phyloP scores from a whole-genome alignment of 2,797 vertebrate species.

The Gymnothorax reevesii region DNA sequence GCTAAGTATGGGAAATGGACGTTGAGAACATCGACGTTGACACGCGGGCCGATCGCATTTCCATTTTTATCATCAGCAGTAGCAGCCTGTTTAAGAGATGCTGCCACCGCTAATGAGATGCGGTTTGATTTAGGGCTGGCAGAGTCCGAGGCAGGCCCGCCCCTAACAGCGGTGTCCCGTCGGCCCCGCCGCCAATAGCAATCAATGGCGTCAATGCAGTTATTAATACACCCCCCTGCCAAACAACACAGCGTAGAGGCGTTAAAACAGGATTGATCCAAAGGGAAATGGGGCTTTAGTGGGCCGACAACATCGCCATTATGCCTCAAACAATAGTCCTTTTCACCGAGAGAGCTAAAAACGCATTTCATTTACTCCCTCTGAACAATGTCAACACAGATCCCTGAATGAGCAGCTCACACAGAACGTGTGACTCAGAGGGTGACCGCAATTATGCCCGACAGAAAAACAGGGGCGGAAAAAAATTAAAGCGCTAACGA shows the following conservation, averaged over 20 bases:
- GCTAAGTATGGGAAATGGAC: constrained; percentile 59
- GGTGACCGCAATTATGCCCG: not conserved
- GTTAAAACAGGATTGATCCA: constrained; percentile 79
- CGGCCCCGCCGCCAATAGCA: constrained; percentile 42
- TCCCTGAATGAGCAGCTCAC: constrained; percentile 42
- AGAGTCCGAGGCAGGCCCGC: constrained; percentile 57
- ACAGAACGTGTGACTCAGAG: not conserved
- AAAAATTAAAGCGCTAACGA: not conserved
- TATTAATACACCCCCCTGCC: constrained; percentile 78
- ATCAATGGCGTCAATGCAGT: constrained; percentile 84
- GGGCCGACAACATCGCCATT: constrained; percentile 71
- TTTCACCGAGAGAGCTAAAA: constrained; percentile 41
- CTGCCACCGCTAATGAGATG: constrained; percentile 77
- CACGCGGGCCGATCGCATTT: constrained; percentile 59
- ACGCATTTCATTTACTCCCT: constrained; percentile 42
- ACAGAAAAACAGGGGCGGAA: not conserved
- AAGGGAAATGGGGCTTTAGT: constrained; percentile 76
- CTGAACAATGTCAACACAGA: constrained; percentile 29
- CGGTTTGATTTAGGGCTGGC: constrained; percentile 78
- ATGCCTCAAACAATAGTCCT: constrained; percentile 62
- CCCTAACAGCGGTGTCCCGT: constrained; percentile 50
- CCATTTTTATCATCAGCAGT: constrained; percentile 65
- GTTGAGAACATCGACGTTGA: constrained; percentile 62
- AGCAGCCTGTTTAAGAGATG: constrained; percentile 67
- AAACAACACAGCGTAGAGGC: constrained; percentile 77